phyloP scores from a whole-genome alignment of 2,113 vertebrate species.

The Podarcis raffonei region DNA sequence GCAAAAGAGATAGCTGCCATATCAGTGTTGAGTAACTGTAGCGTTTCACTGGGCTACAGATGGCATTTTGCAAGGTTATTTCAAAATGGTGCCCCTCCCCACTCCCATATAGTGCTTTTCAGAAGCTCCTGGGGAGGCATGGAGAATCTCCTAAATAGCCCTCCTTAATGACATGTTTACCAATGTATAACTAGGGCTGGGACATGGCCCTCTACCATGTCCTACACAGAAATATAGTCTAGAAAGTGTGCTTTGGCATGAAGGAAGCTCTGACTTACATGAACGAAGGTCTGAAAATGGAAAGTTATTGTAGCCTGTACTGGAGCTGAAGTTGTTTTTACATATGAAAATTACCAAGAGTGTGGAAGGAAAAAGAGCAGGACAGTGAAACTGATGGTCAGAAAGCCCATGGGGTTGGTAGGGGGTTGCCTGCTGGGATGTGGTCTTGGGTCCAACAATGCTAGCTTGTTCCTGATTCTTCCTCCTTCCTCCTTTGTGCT shows the following conservation, averaged over 20 bases:
- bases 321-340: no score
- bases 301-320: not conserved
- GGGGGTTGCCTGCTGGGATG: not conserved
- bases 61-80: not conserved
- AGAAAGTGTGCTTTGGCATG: not conserved
- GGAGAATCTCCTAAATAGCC: not conserved
- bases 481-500: not conserved
- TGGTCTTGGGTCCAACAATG: not conserved
- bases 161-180: not conserved
- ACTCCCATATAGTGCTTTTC: not conserved
- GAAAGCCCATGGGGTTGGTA: no score
- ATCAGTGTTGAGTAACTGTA: constrained; percentile 29
- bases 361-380: not conserved
- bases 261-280: not conserved
- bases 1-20: constrained; percentile 34
- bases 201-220: not conserved
- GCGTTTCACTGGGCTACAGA: constrained; percentile 17
- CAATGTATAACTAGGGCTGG: not conserved
- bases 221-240: not conserved
- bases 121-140: not conserved
- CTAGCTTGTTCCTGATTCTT: not conserved
- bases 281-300: no score
- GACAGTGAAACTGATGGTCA: not conserved
- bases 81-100: constrained; percentile 10
- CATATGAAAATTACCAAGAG: no score